Conservation (phyloP, 2,888 invertebrate species). For the Spodoptera littoralis region DNA sequence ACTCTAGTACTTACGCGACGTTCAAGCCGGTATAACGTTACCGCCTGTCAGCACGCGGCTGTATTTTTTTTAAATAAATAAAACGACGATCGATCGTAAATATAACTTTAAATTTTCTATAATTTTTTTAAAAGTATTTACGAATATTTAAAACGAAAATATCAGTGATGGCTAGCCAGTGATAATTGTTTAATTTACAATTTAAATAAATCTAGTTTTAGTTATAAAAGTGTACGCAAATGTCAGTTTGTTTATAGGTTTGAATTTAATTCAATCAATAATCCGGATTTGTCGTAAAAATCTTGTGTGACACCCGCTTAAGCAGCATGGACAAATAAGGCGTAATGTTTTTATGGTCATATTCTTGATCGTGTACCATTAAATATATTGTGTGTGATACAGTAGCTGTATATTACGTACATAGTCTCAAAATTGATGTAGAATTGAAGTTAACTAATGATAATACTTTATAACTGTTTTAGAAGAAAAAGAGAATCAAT, state of each 20-base stretch:
- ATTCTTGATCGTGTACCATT: slow-evolving; percentile 41
- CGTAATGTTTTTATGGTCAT: slow-evolving; percentile 42
- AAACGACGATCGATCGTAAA: slow-evolving; percentile 35
- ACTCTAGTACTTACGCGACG: slow-evolving; percentile 70
- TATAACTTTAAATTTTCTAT: not conserved
- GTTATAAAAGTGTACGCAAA: slow-evolving; percentile 13
- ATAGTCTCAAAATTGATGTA: not conserved
- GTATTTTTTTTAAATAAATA: slow-evolving; percentile 52
- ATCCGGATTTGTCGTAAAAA: slow-evolving; percentile 24
- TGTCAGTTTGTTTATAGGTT: slow-evolving; percentile 6
- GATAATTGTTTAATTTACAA: slow-evolving; percentile 15
- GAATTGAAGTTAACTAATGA: slow-evolving; percentile 1
- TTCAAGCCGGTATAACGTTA: slow-evolving; percentile 71
- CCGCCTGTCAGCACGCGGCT: slow-evolving; percentile 56
- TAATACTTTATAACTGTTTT: not conserved
- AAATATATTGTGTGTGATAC: slow-evolving; percentile 35
- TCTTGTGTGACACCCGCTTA: slow-evolving; percentile 21
- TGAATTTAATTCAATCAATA: slow-evolving; percentile 13
- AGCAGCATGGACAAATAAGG: slow-evolving; percentile 36
- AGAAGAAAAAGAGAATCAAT: not conserved
- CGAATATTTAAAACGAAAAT: too few relatives aligned
- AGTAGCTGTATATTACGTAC: slow-evolving; percentile 19
- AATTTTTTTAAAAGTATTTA: not conserved
- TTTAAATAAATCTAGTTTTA: slow-evolving; percentile 2
- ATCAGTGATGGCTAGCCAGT: slow-evolving; percentile 39